Base-by-base conservation (phyloP, 2,797 vertebrate species). In the Catharus ustulatus region DNA sequence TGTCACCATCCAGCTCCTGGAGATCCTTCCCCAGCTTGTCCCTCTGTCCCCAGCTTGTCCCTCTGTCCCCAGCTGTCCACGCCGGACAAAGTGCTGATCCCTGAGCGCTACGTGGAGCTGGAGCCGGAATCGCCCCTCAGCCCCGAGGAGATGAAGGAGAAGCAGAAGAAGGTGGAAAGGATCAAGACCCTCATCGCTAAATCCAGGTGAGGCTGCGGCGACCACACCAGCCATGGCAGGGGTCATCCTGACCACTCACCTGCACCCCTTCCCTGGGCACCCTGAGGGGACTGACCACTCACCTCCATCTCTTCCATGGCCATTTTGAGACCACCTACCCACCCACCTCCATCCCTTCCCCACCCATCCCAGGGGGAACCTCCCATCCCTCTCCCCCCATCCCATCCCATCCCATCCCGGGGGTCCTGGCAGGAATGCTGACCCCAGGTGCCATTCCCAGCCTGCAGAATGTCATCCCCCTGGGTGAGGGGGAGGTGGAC, bases 141-240 rank as follows among this genome's bases (percentile, higher is more conserved):
- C 91, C 99, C 99, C 0, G 99, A 99, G 97, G 99, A 99, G 94
- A 96, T 98, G 96, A 98, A 98, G 94, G 99, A 99, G 95, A 99
- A 99, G 97, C 98, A 99, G 97, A 99, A 98, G 97, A 99, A 99
- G 92, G 98, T 99, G 94, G 99, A 99, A 82, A 97, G 99, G 76
- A 99, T 99, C 97, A 99, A 99, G 97, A 99, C 99, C 0, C 98
- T 99, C 58, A 99, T 99, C 83, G 99, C 99, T 97, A 99, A 99
- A 97, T 99, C 99, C 97, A 99, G 98, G 99, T 99, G 97, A 89
- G 86, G 77, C 61, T 32, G 73, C 20, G 1, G 36, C 6, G 4
- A 21, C 64, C 3, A 0, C 0, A 6, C 26, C 0, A 2, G 1
- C 5, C 23, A 1, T n/a, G 30, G 15, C 26, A 20, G 45, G 52